phyloP scores from a whole-genome alignment of 2,113 vertebrate genomes.

The Potamarius usumacintae region DNA sequence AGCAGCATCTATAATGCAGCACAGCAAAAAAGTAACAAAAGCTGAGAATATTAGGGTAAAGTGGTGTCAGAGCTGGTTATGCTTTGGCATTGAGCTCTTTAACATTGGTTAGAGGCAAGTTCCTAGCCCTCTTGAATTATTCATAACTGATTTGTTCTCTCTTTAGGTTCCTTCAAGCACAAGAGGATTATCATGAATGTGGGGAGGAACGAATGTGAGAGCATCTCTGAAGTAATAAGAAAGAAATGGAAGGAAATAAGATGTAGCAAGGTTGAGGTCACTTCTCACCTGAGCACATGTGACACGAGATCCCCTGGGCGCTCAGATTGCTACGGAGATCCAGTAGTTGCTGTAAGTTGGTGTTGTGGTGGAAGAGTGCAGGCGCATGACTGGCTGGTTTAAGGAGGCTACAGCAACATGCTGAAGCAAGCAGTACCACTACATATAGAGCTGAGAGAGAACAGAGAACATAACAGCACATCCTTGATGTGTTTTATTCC shows the following conservation, averaged over 20 bases:
- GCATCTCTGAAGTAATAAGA: neutral
- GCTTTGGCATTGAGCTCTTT: neutral
- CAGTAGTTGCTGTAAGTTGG: constrained; percentile 93
- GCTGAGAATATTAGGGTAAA: neutral
- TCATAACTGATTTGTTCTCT: neutral
- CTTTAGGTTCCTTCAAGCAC: neutral
- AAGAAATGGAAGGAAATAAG: neutral
- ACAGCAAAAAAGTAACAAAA: neutral
- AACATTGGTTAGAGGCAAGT: neutral
- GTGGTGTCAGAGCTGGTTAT: neutral
- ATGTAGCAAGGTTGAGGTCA: neutral
- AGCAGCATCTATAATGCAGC: neutral
- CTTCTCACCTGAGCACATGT: constrained; percentile 90
- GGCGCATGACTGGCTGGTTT: constrained; percentile 90
- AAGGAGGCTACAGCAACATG: constrained; percentile 86
- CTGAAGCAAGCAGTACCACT: constrained; percentile 81
- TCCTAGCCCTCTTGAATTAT: constrained; percentile 6
- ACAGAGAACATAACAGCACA: neutral
- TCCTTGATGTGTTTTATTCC: neutral
- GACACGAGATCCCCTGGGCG: constrained; percentile 92
- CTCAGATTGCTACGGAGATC: constrained; percentile 96
- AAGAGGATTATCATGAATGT: neutral
- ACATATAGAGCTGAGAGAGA: constrained; percentile 81
- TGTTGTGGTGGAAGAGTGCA: constrained; percentile 86
- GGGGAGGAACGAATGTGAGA: neutral